Evolutionary conservation across 23 tunicate genomes (phyloP).

Genomic region (Phallusia fumigata): DNA sequence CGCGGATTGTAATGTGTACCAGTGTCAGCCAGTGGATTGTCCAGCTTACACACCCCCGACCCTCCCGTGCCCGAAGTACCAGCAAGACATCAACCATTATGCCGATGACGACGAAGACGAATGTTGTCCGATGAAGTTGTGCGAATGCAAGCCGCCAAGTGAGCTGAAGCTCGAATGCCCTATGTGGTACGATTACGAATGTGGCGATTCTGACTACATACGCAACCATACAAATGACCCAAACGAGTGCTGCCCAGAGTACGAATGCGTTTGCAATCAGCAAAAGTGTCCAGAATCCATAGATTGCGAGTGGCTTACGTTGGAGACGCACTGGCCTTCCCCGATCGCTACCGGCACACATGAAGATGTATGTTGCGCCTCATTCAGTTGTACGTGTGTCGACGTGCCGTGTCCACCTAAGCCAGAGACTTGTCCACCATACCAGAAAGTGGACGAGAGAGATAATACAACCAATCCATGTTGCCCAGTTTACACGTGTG

Average conservation of each 20-base stretch:
- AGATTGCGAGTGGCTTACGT: conserved; percentile 13
- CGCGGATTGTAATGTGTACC: conserved; percentile 24
- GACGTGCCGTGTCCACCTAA: conserved; percentile 22
- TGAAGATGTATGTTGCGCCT: conserved; percentile 40
- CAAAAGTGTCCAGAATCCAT: conserved; percentile 33
- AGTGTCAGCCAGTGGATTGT: conserved; percentile 6
- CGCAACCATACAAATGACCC: not conserved
- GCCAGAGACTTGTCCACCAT: conserved; percentile 27
- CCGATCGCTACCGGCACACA: conserved; percentile 4
- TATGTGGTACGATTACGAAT: conserved; percentile 22
- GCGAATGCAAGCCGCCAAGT: conserved; percentile 27
- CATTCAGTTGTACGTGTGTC: conserved; percentile 32
- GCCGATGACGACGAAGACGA: conserved; percentile 20
- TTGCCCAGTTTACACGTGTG: conserved; percentile 37
- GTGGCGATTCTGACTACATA: conserved; percentile 16
- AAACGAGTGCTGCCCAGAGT: conserved; percentile 38
- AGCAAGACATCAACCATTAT: conserved; percentile 10
- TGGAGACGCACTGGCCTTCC: not conserved
- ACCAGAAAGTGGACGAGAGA: not conserved
- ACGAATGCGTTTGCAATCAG: conserved; percentile 30
- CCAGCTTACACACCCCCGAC: not conserved
- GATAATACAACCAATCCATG: conserved; percentile 35
- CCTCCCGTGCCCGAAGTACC: conserved; percentile 19
- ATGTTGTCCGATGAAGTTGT: conserved; percentile 42
- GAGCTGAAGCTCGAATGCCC: conserved; percentile 26